A percentile compares a stretch with the other conserved stretches of the same genome.
These are phyloP conservation scores for Copsychus sechellarum DNA, from an alignment of 2,113 vertebrate genomes.

Conservation along the genomic window DNA sequence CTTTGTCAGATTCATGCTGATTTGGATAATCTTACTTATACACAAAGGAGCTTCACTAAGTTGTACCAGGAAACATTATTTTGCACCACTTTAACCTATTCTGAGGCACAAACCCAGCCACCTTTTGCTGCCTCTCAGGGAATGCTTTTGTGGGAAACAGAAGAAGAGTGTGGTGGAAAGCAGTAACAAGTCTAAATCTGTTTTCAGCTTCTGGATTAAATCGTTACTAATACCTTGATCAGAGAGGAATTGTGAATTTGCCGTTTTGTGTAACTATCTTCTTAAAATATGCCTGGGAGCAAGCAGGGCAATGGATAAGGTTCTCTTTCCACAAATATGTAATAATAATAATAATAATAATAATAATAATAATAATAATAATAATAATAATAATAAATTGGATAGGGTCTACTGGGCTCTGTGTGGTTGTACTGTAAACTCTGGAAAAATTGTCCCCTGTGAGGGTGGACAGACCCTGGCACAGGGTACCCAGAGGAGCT, in stretches of 20 bases:
- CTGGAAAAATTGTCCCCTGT: background rate
- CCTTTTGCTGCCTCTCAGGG: background rate
- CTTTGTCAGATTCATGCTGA: background rate
- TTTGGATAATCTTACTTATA: background rate
- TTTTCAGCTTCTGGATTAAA: background rate
- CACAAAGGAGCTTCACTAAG: accelerated
- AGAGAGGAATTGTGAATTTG: background rate
- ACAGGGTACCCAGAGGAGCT: background rate
- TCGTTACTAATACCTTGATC: background rate
- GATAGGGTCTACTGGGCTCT: background rate
- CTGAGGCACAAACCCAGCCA: background rate
- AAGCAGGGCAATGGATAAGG: background rate
- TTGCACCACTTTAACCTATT: background rate
- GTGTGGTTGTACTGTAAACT: background rate
- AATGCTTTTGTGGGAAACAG: background rate
- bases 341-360: too few species aligned
- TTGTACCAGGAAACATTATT: background rate
- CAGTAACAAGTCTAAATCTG: background rate
- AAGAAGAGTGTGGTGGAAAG: background rate
- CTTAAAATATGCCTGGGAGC: background rate
- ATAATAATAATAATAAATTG: background rate
- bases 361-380: background rate
- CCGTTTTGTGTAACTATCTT: background rate
- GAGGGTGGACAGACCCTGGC: background rate
- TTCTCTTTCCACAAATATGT: background rate